Conservation (phyloP, 2,113 vertebrate species). For the Pleuronectes platessa region DNA sequence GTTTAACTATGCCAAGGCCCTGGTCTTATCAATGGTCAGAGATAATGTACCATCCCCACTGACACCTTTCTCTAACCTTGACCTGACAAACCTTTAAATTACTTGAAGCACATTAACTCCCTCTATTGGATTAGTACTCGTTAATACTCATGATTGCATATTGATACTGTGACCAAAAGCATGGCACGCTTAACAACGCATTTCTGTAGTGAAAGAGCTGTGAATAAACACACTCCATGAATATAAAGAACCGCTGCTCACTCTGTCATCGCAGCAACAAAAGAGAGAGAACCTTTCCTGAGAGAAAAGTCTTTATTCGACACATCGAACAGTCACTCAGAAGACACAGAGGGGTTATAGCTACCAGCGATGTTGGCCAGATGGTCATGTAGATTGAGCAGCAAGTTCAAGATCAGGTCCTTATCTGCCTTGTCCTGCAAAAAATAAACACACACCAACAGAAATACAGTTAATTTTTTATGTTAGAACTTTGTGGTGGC, state of each 20-base stretch:
- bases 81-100: background rate
- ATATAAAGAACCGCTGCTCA: background rate
- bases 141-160: background rate
- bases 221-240: too few species aligned
- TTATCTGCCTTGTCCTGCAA: constrained; percentile 81
- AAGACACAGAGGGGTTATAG: constrained; percentile 7
- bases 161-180: background rate
- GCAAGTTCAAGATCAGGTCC: constrained; percentile 88
- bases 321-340: background rate
- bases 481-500: background rate
- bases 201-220: too few species aligned
- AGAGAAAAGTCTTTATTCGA: background rate
- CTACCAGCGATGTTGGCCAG: constrained; percentile 93
- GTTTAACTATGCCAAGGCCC: too few species aligned
- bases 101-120: background rate
- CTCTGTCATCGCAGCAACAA: background rate
- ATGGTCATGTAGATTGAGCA: constrained; percentile 93
- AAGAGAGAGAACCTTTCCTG: background rate
- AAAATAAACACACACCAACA: background rate
- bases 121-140: background rate
- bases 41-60: too few species aligned
- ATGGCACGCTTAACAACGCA: background rate
- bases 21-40: too few species aligned
- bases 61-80: background rate
- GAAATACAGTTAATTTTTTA: background rate